Evolutionary conservation across 2,797 vertebrate species (phyloP), one percentile per base, ranked within the genome.

Genomic region (Poliocrania exsul): DNA sequence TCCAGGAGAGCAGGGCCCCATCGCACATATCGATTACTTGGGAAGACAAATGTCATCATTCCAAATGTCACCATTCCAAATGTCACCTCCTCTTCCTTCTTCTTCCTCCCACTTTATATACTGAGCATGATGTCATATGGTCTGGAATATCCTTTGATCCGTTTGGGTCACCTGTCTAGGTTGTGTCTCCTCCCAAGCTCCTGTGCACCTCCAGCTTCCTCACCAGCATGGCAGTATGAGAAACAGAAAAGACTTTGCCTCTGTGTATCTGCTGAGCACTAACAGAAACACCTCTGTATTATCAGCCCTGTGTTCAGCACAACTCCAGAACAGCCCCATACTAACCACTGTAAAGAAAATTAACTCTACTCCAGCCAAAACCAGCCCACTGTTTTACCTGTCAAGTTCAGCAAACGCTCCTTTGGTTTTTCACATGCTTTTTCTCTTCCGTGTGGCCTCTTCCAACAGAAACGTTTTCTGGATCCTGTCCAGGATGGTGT

Each of bases 271-370:
- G 29, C 33, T 53, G 51, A 65, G 51, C 25, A 65, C 11, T 46
- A 78, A 58, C 23, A 78, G 65, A 71, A 71, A 26, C 46, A 31
- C 51, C 50, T 10, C 58, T 24, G 2, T 65, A 24, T 47, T 65
- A 23, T 58, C 58, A 65, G 35, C 33, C 18, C 53, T 60, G 11
- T 21, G 26, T 47, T 78, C 53, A 78, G 46, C 31, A 53, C 58
- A 78, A 20, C 78, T 60, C 25, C 58, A 35, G 73, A 65, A 72
- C 33, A 40, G 58, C 46, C 33, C 38, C 21, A 24, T 53, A 42
- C 58, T 65, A 78, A 70, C 65, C 51, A 60, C 38, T 84, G 73
- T 28, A 53, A 90, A 53, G 80, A 66, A 83, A 78, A 78, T 71
- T 65, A 78, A 65, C 66, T 83, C 65, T 78, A 10, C 46, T 57